A percentile compares a stretch with the other conserved stretches of the same genome.
Conservation (phyloP, 2,888 invertebrate genomes). For the Drymonia ruficornis region DNA sequence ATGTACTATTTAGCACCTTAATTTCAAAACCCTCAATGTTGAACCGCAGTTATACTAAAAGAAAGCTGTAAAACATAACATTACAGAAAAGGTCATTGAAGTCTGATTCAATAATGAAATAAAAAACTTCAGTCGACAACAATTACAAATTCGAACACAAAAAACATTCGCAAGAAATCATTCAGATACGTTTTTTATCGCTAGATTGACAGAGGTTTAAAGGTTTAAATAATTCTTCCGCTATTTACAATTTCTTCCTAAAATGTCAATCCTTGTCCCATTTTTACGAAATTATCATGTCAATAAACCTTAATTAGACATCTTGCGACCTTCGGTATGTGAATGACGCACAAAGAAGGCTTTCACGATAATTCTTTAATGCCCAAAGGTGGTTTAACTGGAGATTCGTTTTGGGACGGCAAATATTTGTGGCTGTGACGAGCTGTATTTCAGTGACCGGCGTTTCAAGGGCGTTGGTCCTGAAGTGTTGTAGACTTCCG, state of each 20-base stretch:
- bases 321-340: slow-evolving; percentile 41
- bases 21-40: too few relatives aligned
- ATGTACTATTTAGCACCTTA: too few relatives aligned
- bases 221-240: neutral
- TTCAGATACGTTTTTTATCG: neutral
- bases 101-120: neutral
- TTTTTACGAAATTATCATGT: slow-evolving; percentile 25
- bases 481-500: slow-evolving; percentile 3
- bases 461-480: slow-evolving; percentile 39
- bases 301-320: slow-evolving; percentile 45
- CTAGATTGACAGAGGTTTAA: neutral
- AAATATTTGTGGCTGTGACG: slow-evolving; percentile 55
- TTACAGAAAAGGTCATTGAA: neutral
- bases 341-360: slow-evolving; percentile 46
- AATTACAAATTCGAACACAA: neutral
- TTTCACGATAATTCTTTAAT: slow-evolving; percentile 54
- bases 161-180: neutral
- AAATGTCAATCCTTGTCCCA: slow-evolving; percentile 22
- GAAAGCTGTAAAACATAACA: neutral
- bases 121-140: neutral
- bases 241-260: slow-evolving; percentile 1
- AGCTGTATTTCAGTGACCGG: slow-evolving; percentile 37
- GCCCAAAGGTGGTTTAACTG: slow-evolving; percentile 39
- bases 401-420: slow-evolving; percentile 42
- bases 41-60: neutral